Evolutionary conservation across 2,113 vertebrate species (phyloP), one percentile per base, ranked within the genome.

Genomic region (Cyrtonyx montezumae): DNA sequence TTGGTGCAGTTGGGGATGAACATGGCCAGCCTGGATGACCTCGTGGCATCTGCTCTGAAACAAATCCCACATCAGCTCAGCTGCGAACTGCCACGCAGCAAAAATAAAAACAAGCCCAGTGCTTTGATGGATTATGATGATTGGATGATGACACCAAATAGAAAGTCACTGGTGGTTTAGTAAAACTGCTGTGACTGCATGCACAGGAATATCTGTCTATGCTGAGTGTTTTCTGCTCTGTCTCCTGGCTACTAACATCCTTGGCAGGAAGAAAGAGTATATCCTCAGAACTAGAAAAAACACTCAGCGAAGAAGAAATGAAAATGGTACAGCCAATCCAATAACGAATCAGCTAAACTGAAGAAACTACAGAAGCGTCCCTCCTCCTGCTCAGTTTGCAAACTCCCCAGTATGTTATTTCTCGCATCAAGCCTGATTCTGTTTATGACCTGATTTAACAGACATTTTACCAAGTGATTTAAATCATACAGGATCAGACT

Each of bases 181-280:
- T 62, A 49, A 58, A 87, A 26, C 26, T 5, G 40, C 0, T 0
- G 8, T 26, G 30, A 43, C 37, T 84, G 13, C 23, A 15, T 11
- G 55, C 15, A n/a, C 13, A 69, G 16, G 6, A 45, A 6, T 42
- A 51, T 81, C 34, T 91, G 36, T 14, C 45, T 32, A 0, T 13
- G 32, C 4, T 73, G 21, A 53, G 30, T 9, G 4, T 1, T 25
- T 10, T 20, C 61, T 59, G 53, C 34, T 22, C 49, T 51, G 42
- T 66, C 49, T 62, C 37, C 26, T 32, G 28, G 26, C 17, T 48
- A 53, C 5, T 46, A 30, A 8, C 22, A 18, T 59, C 28, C 65
- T 49, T 74, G 15, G 15, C 26, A 53, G 51, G 51, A 53, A 28
- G 51, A 17, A 53, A 53, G 51, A 53, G 51, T 53, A 53, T 21